Percentiles rank a stretch among this genome's conserved stretches.
Evolutionary conservation across 2,113 vertebrate genomes (phyloP).

Genomic region (Natator depressus): DNA sequence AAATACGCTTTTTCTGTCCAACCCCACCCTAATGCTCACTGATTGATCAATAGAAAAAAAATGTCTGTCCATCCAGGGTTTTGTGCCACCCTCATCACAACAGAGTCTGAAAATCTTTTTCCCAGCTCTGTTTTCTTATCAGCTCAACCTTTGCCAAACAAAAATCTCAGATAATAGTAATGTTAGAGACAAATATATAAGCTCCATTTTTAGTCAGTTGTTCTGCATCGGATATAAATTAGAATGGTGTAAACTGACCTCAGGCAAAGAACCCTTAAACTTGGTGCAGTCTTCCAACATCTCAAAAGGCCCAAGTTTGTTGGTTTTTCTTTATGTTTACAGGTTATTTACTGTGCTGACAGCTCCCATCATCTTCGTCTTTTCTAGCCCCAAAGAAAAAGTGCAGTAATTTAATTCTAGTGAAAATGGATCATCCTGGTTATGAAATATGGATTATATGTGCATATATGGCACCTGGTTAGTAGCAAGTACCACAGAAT

Average conservation of each 20-base stretch:
- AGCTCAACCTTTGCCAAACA: background rate
- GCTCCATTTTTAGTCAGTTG: background rate
- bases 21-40: background rate
- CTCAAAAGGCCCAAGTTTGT: background rate
- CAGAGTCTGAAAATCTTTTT: background rate
- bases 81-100: background rate
- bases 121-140: background rate
- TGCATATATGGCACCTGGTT: background rate
- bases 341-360: background rate
- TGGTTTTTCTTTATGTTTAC: slow-evolving; percentile 8
- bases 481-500: background rate
- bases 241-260: background rate
- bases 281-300: background rate
- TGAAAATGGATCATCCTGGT: background rate
- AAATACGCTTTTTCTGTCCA: background rate
- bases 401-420: background rate
- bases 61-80: background rate
- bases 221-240: background rate
- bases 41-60: background rate
- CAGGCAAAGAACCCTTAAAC: background rate
- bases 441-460: background rate
- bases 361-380: background rate
- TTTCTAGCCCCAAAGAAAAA: background rate
- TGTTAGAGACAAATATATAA: background rate
- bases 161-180: background rate